Percentiles rank a stretch among this genome's conserved stretches.
phyloP scores from a whole-genome alignment of 2,797 vertebrate species.

The Microtus californicus region DNA sequence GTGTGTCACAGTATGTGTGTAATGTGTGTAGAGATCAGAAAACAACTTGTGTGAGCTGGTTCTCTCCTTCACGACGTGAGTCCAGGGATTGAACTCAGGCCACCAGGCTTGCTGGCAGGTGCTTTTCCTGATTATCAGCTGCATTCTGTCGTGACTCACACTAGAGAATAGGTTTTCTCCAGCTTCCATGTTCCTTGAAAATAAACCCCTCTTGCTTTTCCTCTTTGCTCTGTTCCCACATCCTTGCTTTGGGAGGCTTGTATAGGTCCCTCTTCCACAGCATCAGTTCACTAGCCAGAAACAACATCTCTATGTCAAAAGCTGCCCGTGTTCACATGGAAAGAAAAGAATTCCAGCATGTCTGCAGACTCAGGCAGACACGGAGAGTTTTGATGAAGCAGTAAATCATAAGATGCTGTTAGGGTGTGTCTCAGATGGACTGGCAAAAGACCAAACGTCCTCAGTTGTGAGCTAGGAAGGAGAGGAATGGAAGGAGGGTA shows the following conservation, averaged over 20 bases:
- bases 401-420: conserved; percentile 59
- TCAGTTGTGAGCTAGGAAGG: conserved; percentile 43
- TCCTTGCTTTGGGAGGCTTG: conserved; percentile 37
- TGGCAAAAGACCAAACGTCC: conserved; percentile 22
- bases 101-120: not conserved
- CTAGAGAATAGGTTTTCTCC: not conserved
- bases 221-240: not conserved
- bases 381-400: conserved; percentile 48
- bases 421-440: conserved; percentile 31
- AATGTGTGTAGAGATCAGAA: not conserved
- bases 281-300: conserved; percentile 52
- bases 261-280: not conserved
- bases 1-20: not conserved
- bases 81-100: not conserved
- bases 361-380: conserved; percentile 59
- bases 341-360: not conserved
- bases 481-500: not conserved
- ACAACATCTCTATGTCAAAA: not conserved
- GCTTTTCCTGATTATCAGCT: not conserved
- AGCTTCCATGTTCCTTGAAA: not conserved
- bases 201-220: not conserved
- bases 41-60: not conserved
- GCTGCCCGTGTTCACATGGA: not conserved
- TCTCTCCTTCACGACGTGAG: not conserved
- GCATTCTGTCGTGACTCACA: not conserved